phyloP scores from a whole-genome alignment of 2,888 invertebrate genomes.

The Nudaria mundana region DNA sequence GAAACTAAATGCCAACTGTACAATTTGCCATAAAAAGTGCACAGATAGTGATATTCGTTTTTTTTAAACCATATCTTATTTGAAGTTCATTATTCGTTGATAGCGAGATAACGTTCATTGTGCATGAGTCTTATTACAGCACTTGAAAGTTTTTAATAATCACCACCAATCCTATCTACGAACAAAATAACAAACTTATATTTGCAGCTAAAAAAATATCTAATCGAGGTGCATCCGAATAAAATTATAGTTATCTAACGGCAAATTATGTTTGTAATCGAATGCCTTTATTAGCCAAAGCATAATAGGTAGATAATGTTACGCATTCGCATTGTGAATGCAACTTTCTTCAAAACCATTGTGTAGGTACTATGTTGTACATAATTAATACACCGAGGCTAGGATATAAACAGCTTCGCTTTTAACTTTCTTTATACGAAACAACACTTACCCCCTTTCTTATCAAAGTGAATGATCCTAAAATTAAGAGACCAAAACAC shows the following conservation, averaged over 20 bases:
- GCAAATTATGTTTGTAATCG: constrained; percentile 22
- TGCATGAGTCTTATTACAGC: constrained; percentile 45
- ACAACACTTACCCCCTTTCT: too few relatives aligned
- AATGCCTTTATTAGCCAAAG: constrained; percentile 37
- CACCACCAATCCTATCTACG: constrained; percentile 40
- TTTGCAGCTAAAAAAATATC: constrained; percentile 1
- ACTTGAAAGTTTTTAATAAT: constrained; percentile 69
- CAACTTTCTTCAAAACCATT: constrained; percentile 62
- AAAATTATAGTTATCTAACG: constrained; percentile 1
- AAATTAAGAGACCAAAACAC: too few relatives aligned
- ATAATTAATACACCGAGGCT: constrained; percentile 51
- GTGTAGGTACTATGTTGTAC: constrained; percentile 49
- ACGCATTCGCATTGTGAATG: constrained; percentile 54
- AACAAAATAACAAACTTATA: constrained; percentile 10
- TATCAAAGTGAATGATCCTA: too few relatives aligned
- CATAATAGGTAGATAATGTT: constrained; percentile 55
- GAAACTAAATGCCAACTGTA: constrained; percentile 6
- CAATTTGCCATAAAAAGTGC: constrained; percentile 15
- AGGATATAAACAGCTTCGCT: constrained; percentile 14
- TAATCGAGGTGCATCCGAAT: not conserved
- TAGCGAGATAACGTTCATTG: constrained; percentile 35
- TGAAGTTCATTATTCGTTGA: constrained; percentile 30
- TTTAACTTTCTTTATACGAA: constrained; percentile 9
- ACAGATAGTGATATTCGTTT: constrained; percentile 23
- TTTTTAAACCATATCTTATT: constrained; percentile 23